phyloP scores from a whole-genome alignment of 2,113 vertebrate species.

The Campylomormyrus numenius region DNA sequence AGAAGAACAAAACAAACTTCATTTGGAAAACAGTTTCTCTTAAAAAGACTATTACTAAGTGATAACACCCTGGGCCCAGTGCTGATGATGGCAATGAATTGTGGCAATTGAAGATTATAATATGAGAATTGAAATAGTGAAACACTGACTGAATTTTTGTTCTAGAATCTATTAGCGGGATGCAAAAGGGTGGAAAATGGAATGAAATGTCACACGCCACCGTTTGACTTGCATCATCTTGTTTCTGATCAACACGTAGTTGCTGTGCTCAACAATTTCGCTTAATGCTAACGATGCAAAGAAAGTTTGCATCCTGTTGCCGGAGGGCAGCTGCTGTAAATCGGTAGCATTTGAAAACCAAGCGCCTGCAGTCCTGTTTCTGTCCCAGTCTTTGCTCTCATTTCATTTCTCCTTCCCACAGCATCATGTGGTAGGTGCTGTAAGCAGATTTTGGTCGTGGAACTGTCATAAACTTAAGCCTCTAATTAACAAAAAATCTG shows the following conservation, averaged over 20 bases:
- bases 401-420: background rate
- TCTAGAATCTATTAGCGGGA: background rate
- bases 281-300: background rate
- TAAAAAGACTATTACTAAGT: background rate
- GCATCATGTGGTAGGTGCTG: background rate
- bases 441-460: background rate
- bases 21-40: background rate
- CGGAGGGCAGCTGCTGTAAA: background rate
- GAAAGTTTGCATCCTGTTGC: background rate
- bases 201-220: background rate
- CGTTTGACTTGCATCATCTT: background rate
- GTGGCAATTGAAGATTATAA: background rate
- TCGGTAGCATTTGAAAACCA: background rate
- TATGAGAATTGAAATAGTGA: background rate
- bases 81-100: background rate
- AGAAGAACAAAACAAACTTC: background rate
- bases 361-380: background rate
- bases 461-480: background rate
- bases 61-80: background rate
- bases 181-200: background rate
- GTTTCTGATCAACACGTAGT: background rate
- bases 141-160: background rate
- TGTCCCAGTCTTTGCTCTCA: background rate
- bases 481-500: background rate
- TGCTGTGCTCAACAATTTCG: background rate